A percentile compares a stretch with the other conserved stretches of the same genome.
Conservation (phyloP, 2,113 vertebrate genomes). For the Triplophysa dalaica region DNA sequence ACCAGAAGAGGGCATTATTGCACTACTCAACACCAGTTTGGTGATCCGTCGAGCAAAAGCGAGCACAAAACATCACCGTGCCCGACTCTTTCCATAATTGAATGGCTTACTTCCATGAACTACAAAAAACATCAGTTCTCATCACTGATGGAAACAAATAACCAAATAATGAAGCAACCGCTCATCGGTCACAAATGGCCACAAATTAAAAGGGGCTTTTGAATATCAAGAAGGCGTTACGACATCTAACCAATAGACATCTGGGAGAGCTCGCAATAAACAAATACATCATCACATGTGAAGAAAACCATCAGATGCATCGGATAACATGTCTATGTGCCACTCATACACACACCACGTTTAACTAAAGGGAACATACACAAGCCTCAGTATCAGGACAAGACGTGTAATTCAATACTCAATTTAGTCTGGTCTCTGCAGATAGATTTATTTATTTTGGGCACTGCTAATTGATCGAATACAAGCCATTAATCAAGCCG, state of each 20-base stretch:
- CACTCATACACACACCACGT: neutral
- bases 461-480: conserved; percentile 99
- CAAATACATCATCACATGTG: neutral
- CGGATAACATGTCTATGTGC: neutral
- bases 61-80: conserved; percentile 64
- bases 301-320: neutral
- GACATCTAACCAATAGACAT: conserved; percentile 36
- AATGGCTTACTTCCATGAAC: conserved; percentile 62
- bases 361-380: conserved; percentile 45
- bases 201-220: conserved; percentile 59
- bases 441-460: conserved; percentile 82
- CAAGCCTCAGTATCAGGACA: conserved; percentile 75
- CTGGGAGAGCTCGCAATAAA: neutral
- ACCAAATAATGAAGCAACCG: conserved; percentile 55
- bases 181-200: conserved; percentile 55
- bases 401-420: conserved; percentile 98
- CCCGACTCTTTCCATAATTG: conserved; percentile 76
- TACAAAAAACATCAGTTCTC: conserved; percentile 42
- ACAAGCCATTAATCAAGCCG: conserved; percentile 99
- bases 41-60: conserved; percentile 64
- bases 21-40: conserved; percentile 65
- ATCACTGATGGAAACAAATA: conserved; percentile 44
- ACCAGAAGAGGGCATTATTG: conserved; percentile 80
- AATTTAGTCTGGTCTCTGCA: conserved; percentile 94
- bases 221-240: conserved; percentile 57